phyloP scores from a whole-genome alignment of 2,797 vertebrate species.

The Hydrophis major region DNA sequence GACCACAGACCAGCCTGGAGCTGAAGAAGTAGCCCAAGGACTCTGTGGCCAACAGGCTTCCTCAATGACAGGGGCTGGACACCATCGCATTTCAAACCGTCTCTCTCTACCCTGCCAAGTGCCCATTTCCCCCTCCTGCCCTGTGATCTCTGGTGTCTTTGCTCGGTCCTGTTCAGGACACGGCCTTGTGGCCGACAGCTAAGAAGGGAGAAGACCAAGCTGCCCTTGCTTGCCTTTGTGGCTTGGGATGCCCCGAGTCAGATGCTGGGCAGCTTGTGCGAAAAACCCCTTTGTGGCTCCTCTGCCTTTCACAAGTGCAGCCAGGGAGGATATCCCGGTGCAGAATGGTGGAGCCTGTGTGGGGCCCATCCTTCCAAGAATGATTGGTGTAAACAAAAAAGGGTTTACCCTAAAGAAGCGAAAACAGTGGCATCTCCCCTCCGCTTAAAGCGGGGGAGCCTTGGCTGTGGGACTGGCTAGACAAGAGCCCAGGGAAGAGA shows the following conservation, averaged over 20 bases:
- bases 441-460: neutral
- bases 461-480: neutral
- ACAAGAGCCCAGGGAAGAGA: neutral
- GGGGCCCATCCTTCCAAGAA: too few relatives aligned
- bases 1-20: neutral
- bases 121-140: neutral
- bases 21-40: neutral
- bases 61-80: neutral
- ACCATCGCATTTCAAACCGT: neutral
- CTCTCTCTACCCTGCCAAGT: neutral
- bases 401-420: neutral
- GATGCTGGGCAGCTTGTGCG: neutral
- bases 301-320: neutral
- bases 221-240: neutral
- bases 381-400: neutral
- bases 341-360: fast-evolving
- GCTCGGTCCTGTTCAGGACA: neutral
- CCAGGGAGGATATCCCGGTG: neutral
- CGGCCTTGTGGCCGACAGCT: neutral
- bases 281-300: neutral
- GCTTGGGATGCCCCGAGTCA: neutral
- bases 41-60: neutral
- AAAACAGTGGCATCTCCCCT: neutral
- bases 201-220: neutral
- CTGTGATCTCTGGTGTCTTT: too few relatives aligned